Base-by-base conservation (phyloP, 2,888 invertebrate species). In the Listrodromus nycthemerus region DNA sequence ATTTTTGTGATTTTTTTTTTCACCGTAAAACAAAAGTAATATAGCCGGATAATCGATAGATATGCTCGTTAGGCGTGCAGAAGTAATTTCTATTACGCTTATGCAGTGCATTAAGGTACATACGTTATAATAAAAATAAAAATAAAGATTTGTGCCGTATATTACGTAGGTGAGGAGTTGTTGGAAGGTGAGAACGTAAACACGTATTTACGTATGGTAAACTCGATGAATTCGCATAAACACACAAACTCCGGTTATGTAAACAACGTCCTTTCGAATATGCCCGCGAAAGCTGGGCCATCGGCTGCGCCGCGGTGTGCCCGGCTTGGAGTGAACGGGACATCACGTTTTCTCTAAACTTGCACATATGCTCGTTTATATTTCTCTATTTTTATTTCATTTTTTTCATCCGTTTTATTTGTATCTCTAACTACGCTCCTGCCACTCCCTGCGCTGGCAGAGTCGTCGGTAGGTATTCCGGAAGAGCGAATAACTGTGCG, bases 191-290 rank as follows among this genome's bases (percentile, higher is more conserved):
- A 69, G 66, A 69, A 69, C 27, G 74, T 69, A 76, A 80, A 77
- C 67, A 80, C 67, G 50, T 80, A 77, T 84, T 77, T 74, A 74
- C 65, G 74, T 65, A 74, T 65, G 80, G 73, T 80, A 78, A 80
- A 78, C 83, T 73, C 82, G 63, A 77, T 77, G 71, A 55, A 83
- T 74, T 65, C 73, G 77, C 76, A 77, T 77, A 77, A 80, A 77
- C 77, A 77, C 73, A 77, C 73, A 80, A 70, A 76, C 83, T 77
- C 63, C 27, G 74, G 73, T 77, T 78, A 78, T 69, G 80, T 63
- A 84, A 84, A 78, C 80, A 84, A 52, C 41, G 80, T 63, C 55
- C 77, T 80, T 77, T 80, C 80, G 79, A 83, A 71, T 80, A 76
- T 80, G 71, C 21, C 21, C 74, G 52, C 45, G 52, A 61, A 78